Evolutionary conservation across 2,888 invertebrate genomes (phyloP), one percentile per base, ranked within the genome.

Genomic region (Pantelozetes paolii): DNA sequence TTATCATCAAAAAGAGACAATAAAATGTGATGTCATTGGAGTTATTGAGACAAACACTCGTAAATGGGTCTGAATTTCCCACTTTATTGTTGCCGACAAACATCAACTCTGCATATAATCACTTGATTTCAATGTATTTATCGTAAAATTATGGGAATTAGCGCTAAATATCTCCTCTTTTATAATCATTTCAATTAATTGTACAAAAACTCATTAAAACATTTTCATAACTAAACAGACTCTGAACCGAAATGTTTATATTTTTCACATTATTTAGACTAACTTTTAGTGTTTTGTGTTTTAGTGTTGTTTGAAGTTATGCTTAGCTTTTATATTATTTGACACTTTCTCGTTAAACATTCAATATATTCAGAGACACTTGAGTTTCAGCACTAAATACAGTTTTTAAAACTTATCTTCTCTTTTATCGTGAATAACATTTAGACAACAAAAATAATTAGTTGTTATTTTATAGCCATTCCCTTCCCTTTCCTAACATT

Each of bases 1-100:
- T 48, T 48, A 48, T 48, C 48, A 48, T 48, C 48, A 48, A 20
- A n/a, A n/a, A 20, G 20, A 48, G 48, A 48, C 48, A 48, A 48
- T 48, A 48, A 48, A 48, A 48, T n/a, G 48, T 48, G 48, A 48
- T 48, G 48, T 48, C 48, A n/a, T n/a, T n/a, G n/a, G n/a, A n/a
- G n/a, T n/a, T n/a, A 48, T 48, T 48, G 5, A 48, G 48, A 3
- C 48, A 9, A 48, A n/a, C 2, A 48, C 48, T 48, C 48, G 20
- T 48, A 48, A 48, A 48, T 48, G 48, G 48, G 48, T 48, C 48
- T 48, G 48, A 48, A 48, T 48, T n/a, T 48, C n/a, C 48, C n/a
- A n/a, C 20, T 48, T 48, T 48, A 20, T 20, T 48, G 48, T 48
- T 20, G 48, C 48, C 48, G 48, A 48, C n/a, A n/a, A n/a, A n/a